Conservation (phyloP, 2,888 invertebrate species). For the Resseliella maxima region DNA sequence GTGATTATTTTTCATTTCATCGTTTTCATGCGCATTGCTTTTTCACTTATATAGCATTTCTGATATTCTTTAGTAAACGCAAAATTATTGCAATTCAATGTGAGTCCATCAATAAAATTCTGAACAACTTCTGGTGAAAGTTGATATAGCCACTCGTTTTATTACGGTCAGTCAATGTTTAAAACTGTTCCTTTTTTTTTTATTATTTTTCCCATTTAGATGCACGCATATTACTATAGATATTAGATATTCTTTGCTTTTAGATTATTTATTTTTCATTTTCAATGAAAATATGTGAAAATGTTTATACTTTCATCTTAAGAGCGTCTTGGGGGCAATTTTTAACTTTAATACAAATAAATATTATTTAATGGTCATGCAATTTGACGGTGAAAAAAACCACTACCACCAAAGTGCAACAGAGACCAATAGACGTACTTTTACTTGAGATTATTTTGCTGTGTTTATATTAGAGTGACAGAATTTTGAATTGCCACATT, state of each 20-base stretch:
- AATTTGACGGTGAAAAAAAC: not conserved
- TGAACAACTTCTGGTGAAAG: not conserved
- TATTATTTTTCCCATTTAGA: not conserved
- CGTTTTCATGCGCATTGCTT: not conserved
- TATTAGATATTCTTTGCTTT: not conserved
- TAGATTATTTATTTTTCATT: not conserved
- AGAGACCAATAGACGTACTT: not conserved
- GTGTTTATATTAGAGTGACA: not conserved
- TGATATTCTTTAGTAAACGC: not conserved
- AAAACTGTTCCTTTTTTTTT: not conserved
- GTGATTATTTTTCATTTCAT: conserved; percentile 45
- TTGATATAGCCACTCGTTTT: not conserved
- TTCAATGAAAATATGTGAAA: not conserved
- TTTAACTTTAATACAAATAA: conserved; percentile 23
- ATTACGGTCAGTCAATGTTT: conserved; percentile 31
- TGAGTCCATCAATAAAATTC: not conserved
- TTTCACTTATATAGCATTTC: not conserved
- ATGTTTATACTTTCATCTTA: conserved; percentile 1
- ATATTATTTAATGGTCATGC: not conserved
- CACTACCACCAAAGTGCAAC: not conserved
- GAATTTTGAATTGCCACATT: not conserved
- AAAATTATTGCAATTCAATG: not conserved
- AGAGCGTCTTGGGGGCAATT: conserved; percentile 32
- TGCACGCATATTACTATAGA: not conserved
- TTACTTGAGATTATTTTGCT: not conserved